A percentile compares a stretch with the other conserved stretches of the same genome.
Conservation (phyloP, 2,888 invertebrate genomes). For the Himalopsyche tibetana region DNA sequence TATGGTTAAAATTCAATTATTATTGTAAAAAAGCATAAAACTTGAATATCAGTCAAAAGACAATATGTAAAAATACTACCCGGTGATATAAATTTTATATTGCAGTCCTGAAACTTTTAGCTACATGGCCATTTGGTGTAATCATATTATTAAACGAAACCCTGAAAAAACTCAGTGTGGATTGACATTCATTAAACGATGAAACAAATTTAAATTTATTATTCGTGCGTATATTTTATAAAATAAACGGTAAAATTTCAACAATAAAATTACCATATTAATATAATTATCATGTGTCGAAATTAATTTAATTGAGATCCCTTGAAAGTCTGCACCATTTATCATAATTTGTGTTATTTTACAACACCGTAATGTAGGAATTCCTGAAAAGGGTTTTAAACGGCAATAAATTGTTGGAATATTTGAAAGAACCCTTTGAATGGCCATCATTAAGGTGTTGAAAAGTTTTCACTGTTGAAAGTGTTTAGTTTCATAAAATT, state of each 20-base stretch:
- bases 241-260: background rate
- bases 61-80: too few species aligned
- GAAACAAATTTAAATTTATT: too few species aligned
- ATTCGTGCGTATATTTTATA: background rate
- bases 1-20: too few species aligned
- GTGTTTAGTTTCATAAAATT: conserved; percentile 26
- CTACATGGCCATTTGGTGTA: too few species aligned
- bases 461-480: conserved; percentile 8
- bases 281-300: background rate
- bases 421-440: conserved; percentile 26
- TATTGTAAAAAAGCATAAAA: too few species aligned
- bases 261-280: background rate
- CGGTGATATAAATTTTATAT: too few species aligned
- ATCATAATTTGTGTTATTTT: conserved; percentile 21
- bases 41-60: too few species aligned
- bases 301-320: conserved; percentile 30
- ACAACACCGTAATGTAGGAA: background rate
- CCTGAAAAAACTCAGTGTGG: too few species aligned
- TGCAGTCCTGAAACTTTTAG: too few species aligned
- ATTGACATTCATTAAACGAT: too few species aligned
- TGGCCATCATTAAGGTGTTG: conserved; percentile 30
- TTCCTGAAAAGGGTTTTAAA: conserved; percentile 21
- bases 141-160: too few species aligned
- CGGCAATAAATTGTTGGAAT: conserved; percentile 18
- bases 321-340: conserved; percentile 1